Base-by-base conservation (phyloP, 2,113 vertebrate species). In the Anguilla japonica region DNA sequence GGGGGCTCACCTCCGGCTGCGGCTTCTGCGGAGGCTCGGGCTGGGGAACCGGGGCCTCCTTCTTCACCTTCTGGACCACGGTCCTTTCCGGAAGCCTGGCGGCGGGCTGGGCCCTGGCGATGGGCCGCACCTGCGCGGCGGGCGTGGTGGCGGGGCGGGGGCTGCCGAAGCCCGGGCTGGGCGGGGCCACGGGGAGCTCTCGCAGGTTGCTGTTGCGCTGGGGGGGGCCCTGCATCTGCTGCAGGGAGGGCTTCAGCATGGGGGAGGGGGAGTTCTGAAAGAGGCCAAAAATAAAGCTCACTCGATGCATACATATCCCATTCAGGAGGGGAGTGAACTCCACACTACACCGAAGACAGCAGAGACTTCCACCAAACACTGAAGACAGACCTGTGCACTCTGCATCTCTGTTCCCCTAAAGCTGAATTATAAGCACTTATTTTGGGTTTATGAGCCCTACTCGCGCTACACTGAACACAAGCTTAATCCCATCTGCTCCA, bases 131-230 rank as follows among this genome's bases (percentile, higher is more conserved):
- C 84, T 96, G 97, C 86, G 95, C 93, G 2, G 96, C 91, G 0
- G 96, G 95, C 0, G 96, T 89, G 40, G 95, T 91, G 67, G 88
- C 82, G 14, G 95, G 87, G 46, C 95, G 95, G 84, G 82, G 94
- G 93, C 88, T 93, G 87, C 89, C 95, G 89, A 93, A 88, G 79
- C 95, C 94, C 26, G 95, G 87, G 0, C 97, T 97, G 1, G 96
- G 90, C 0, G 97, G 96, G 5, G 98, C 98, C 5, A 98, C 96
- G 0, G 98, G 98, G 84, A 99, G 82, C 89, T 99, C 98, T 0
- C 98, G 97, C 81, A 99, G 87, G 89, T 99, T 99, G 90, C 98
- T 99, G 85, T 98, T 99, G 50, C 98, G 96, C 41, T 96, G 95
- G 39, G 96, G 94, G 0, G 87, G 78, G 0, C 93, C 87, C 88